These are phyloP conservation scores for Heterodera filipjevi DNA, from an alignment of 2,888 invertebrate genomes.

Conservation along the genomic window DNA sequence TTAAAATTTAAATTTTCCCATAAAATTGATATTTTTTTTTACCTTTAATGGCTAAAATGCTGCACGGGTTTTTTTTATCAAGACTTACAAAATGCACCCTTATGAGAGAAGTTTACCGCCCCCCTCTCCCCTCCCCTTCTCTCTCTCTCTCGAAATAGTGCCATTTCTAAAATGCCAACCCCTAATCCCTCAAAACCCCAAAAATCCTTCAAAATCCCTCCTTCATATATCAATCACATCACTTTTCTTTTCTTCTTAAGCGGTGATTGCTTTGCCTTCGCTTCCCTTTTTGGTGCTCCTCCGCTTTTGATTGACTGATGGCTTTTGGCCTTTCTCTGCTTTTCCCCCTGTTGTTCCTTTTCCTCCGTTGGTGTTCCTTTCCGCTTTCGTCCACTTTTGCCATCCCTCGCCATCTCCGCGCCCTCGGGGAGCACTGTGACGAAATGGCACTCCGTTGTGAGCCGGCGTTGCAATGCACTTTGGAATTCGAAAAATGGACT, in stretches of 20 bases:
- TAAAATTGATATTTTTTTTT: too few species aligned
- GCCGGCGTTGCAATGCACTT: neutral
- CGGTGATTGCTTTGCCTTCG: neutral
- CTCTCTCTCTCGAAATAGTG: too few species aligned
- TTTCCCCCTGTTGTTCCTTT: neutral
- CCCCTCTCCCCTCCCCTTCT: too few species aligned
- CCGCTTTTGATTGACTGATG: neutral
- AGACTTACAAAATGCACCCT: too few species aligned
- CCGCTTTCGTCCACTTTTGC: neutral
- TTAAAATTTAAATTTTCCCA: too few species aligned
- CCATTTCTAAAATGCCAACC: too few species aligned
- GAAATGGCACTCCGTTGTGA: neutral
- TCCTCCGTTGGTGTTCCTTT: neutral
- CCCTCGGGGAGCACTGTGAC: neutral
- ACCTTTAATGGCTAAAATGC: too few species aligned
- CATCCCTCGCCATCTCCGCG: neutral
- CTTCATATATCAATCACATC: too few species aligned
- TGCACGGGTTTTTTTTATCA: too few species aligned
- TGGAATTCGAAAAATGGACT: neutral
- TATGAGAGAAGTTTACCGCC: too few species aligned
- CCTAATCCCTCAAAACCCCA: too few species aligned
- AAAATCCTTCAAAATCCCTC: too few species aligned
- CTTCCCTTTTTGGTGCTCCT: neutral
- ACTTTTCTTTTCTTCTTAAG: neutral
- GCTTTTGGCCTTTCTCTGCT: neutral